Percentiles rank a stretch among this genome's conserved stretches.
Evolutionary conservation across 1,140 invertebrate species (phyloP).

Genomic region (Thaumatotibia leucotreta): DNA sequence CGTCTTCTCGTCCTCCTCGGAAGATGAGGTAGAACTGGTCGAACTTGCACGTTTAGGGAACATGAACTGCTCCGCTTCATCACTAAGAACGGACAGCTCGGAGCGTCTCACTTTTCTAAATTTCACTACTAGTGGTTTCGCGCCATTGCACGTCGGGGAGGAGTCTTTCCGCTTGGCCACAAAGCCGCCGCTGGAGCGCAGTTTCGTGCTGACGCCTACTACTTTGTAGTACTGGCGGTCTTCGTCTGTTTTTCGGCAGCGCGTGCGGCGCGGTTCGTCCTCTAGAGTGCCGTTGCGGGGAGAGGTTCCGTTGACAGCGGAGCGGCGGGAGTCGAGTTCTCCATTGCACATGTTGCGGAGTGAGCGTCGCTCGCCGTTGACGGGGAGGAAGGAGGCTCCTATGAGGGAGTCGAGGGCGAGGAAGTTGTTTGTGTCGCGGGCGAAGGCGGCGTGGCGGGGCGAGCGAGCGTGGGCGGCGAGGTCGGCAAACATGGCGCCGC

Average conservation of each 20-base stretch:
- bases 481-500: slow-evolving; percentile 82
- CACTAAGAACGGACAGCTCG: slow-evolving; percentile 84
- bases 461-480: slow-evolving; percentile 82
- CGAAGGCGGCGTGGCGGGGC: slow-evolving; percentile 83
- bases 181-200: slow-evolving; percentile 79
- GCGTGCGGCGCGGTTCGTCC: slow-evolving; percentile 51
- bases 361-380: slow-evolving; percentile 63
- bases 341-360: slow-evolving; percentile 67
- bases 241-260: slow-evolving; percentile 73
- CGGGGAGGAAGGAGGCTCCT: slow-evolving; percentile 69
- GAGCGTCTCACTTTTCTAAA: slow-evolving; percentile 83
- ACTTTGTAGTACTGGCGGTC: slow-evolving; percentile 85
- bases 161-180: slow-evolving; percentile 48
- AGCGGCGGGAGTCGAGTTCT: slow-evolving; percentile 42
- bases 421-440: slow-evolving; percentile 84
- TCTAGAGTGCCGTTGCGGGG: slow-evolving; percentile 53
- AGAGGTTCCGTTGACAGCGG: slow-evolving; percentile 44
- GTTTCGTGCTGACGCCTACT: slow-evolving; percentile 83
- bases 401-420: slow-evolving; percentile 83
- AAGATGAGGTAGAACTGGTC: slow-evolving; percentile 72
- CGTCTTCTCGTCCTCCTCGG: slow-evolving; percentile 41
- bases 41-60: slow-evolving; percentile 82
- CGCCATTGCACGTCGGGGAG: slow-evolving; percentile 52
- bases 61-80: slow-evolving; percentile 90
- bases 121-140: slow-evolving; percentile 82